Base-by-base conservation (phyloP, 2,888 invertebrate genomes). In the Xestobium rufovillosum region DNA sequence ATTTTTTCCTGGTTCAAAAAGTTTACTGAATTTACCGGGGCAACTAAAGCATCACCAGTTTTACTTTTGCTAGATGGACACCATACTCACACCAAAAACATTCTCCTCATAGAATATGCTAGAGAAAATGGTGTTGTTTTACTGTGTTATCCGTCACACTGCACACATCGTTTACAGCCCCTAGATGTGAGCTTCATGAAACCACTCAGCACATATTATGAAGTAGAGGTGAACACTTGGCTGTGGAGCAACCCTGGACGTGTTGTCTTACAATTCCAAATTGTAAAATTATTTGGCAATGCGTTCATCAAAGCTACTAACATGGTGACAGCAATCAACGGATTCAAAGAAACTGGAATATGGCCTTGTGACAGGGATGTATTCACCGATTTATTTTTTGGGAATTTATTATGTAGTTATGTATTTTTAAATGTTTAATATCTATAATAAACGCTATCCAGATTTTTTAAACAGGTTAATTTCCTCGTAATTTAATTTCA, bases 51-150 rank as follows among this genome's bases (percentile, higher is more conserved):
- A 3, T 8, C 4, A 9, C 38, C 36, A 4, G 43, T 43, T 9
- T 27, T 42, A 14, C n/a, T 44, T 19, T 6, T 42, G 10, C 29
- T 42, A 6, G 44, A 44, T 39, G 38, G 38, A 4, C 42, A 44
- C 27, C 6, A 10, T 14, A 39, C 41, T 3, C 47, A 47, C 16
- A 41, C 40, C 0, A 6, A 42, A 34, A 42, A 39, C 45, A 26
- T 11, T 51, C 49, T 37, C 45, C 45, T 46, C 41, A 51, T 40
- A 47, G 45, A 37, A 54, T 53, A 13, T 55, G 54, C 55, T 56
- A 57, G 37, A 52, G 47, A 23, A 4, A 41, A 48, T 23, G 38
- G 40, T 3, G 49, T 50, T 9, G 14, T 42, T 12, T 33, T 50
- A 8, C 17, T 55, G 14, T 49, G 45, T 27, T 45, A 49, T 19